These are phyloP conservation scores for Cottus gobio DNA, from an alignment of 2,113 vertebrate genomes.

Conservation along the genomic window DNA sequence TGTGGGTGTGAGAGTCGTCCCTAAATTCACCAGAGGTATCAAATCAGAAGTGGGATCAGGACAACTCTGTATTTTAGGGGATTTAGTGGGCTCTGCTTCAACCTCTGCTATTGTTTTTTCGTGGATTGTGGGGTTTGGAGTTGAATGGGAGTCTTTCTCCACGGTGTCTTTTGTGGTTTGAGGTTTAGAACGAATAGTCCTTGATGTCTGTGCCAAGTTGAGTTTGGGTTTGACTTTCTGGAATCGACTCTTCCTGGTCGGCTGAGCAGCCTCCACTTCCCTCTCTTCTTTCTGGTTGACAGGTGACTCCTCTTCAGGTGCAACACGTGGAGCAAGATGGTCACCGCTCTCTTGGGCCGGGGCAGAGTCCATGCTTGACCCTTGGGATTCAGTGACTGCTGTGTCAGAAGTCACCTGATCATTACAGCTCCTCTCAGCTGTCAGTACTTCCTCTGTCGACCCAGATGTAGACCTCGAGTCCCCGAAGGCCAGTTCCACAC, in stretches of 20 bases:
- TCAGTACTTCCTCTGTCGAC: slow-evolving; percentile 7
- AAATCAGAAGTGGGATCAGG: neutral
- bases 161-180: slow-evolving; percentile 6
- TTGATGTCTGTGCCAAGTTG: slow-evolving; percentile 33
- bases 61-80: neutral
- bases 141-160: neutral
- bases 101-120: neutral
- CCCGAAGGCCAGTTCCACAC: slow-evolving; percentile 51
- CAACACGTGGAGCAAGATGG: neutral
- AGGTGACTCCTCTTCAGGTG: slow-evolving; percentile 8
- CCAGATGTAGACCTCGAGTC: slow-evolving; percentile 10
- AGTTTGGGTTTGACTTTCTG: slow-evolving; percentile 58
- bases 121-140: neutral
- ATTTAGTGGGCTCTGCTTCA: neutral
- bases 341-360: neutral
- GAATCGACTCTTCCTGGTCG: slow-evolving; percentile 26
- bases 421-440: slow-evolving; percentile 1
- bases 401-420: neutral
- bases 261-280: neutral
- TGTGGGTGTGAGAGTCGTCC: neutral
- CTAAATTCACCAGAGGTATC: neutral
- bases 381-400: neutral
- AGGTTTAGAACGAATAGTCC: slow-evolving; percentile 28
- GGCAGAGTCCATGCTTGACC: neutral
- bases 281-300: slow-evolving; percentile 8